Evolutionary conservation across 1,140 invertebrate genomes (phyloP), one percentile per base, ranked within the genome.

Genomic region (Drosophila tropicalis): DNA sequence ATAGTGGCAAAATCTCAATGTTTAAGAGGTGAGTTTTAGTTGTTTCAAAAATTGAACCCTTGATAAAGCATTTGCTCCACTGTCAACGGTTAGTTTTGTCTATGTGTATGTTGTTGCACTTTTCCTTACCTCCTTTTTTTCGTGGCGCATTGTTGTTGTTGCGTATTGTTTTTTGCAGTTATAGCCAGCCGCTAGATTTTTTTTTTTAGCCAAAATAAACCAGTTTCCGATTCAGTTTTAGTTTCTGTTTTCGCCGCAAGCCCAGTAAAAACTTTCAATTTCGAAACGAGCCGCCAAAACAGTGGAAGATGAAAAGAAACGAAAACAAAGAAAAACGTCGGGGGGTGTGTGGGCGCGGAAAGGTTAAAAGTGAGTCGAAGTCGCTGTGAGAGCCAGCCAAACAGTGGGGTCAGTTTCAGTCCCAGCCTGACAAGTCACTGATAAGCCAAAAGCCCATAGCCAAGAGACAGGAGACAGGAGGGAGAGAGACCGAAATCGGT

Each of bases 201-300:
- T 65, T 65, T 67, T 68, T 57, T 65, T 66, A 55, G 70, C 60
- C 73, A 70, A 76, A 76, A 72, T 74, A 83, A 87, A 87, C 83
- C 83, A 87, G 82, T 85, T 85, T 82, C 55, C 63, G 57, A 78
- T 44, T 44, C 41, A 15, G 41, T 44, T 51, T 51, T 19, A 51
- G 44, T 51, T 51, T 51, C 44, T 15, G 44, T 51, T 51, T 51
- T 51, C 74, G 63, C 70, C 78, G 76, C 72, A 62, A 65, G 57
- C 64, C 68, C 65, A 81, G 17, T 51, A 70, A 84, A 84, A 81
- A 85, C 82, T 85, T 85, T 85, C 82, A 86, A 85, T 85, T 85
- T 85, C 83, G 83, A 85, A 81, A 79, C 83, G 78, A 36, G 36
- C 58, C 76, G 62, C 63, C 36, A 75, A 79, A 51, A 36, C 61